Percentiles rank a stretch among this genome's conserved stretches.
These are phyloP conservation scores for Xiphorhynchus erythropygius DNA, from an alignment of 2,797 vertebrate genomes.

Conservation along the genomic window DNA sequence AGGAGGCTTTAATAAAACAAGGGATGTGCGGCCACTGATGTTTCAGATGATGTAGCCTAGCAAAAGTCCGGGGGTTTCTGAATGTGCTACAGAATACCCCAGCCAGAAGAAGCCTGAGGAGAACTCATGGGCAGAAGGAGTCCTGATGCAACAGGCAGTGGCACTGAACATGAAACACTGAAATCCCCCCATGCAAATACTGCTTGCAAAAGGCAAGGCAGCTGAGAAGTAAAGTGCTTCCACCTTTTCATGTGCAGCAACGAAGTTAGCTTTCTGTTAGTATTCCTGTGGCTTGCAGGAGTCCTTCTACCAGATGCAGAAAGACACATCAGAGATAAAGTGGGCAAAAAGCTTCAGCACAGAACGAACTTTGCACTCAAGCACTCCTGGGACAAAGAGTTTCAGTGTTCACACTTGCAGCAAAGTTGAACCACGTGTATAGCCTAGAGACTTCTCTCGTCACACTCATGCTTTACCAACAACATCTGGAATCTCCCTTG, in stretches of 20 bases:
- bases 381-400: not conserved
- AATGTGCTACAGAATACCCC: not conserved
- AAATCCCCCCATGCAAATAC: not conserved
- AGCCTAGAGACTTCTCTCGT: not conserved
- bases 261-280: not conserved
- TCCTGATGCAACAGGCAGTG: not conserved
- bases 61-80: not conserved
- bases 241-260: rapidly evolving
- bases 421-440: not conserved
- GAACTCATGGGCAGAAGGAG: not conserved
- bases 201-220: not conserved
- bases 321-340: not conserved
- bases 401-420: not conserved
- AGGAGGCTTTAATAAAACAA: not conserved
- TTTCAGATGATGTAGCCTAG: not conserved
- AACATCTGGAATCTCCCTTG: not conserved
- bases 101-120: not conserved
- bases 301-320: not conserved
- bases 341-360: not conserved
- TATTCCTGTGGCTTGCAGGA: not conserved
- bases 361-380: not conserved
- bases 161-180: not conserved
- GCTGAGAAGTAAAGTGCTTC: not conserved
- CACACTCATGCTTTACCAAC: not conserved
- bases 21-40: not conserved